Evolutionary conservation across 2,888 invertebrate species (phyloP), one percentile per base, ranked within the genome.

Genomic region (Campaea margaritaria): DNA sequence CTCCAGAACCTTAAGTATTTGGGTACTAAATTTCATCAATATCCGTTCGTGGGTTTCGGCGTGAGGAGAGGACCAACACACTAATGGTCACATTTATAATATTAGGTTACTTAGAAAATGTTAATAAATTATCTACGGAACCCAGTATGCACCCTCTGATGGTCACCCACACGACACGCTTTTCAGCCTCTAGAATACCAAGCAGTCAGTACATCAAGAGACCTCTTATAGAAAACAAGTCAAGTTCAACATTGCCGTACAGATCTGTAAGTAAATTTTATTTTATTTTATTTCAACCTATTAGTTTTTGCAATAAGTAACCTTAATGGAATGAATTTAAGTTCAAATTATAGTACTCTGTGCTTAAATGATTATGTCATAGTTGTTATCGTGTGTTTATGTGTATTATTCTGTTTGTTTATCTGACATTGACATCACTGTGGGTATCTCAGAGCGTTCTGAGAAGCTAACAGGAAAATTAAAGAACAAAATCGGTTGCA

Each of bases 321-420:
- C n/a, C n/a, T n/a, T n/a, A n/a, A n/a, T n/a, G n/a, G n/a, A n/a
- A n/a, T n/a, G n/a, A n/a, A n/a, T n/a, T 21, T 21, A 21, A 21
- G 21, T 21, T 21, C 21, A 21, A 2, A 21, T 3, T 21, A 3
- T 21, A 21, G 2, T 21, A 21, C 3, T 21, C 72, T 69, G 64
- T 45, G 49, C 60, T 47, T 44, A n/a, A 39, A 38, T 41, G 44
- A 50, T 73, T 75, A 73, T 74, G 72, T 79, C 76, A 76, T 69
- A 61, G 21, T 64, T 69, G 68, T 67, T 62, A 68, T 62, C 54
- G 28, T 45, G 16, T 51, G 34, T 52, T 45, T 43, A 45, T 58
- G n/a, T n/a, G n/a, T n/a, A n/a, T 36, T 45, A 47, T 44, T 58
- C 62, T 57, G 58, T 57, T 58, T 51, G 48, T 62, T 44, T 62